Evolutionary conservation across 2,797 vertebrate species (phyloP), one percentile per base, ranked within the genome.

Genomic region (Masticophis lateralis): DNA sequence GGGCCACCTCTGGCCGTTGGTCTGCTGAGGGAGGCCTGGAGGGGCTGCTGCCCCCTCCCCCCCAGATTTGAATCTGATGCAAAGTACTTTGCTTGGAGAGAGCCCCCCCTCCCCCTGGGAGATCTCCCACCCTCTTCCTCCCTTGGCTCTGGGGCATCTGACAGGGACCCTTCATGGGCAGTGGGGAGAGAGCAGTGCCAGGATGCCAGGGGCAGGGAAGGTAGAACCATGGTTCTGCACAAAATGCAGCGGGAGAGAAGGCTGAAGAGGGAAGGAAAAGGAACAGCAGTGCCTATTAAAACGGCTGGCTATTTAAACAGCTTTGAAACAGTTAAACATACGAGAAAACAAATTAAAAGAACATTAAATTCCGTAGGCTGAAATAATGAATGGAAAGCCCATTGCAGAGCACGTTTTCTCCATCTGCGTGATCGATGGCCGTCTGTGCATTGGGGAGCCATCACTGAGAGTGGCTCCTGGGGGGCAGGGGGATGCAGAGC

Each of bases 21-120:
- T 25, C 56, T 47, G 47, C 27, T 60, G 43, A 87, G 4, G 32
- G 6, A 20, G 18, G 18, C n/a, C 5, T 20, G 7, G 47, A 55
- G 16, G 1, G 16, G 25, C 53, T 11, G 16, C 32, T 9, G 32
- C 7, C 69, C 7, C 47, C 47, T 37, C 37, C 47, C 47, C 12
- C 86, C 32, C 1, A 1, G 90, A 88, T 91, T 83, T 93, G 90
- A 88, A 79, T 88, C 11, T 3, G 63, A 55, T 88, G 92, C 92
- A 63, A 88, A 90, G 53, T 27, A 27, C 5, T 13, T 43, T 53
- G 57, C n/a, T 10, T 10, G 79, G 60, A 20, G 3, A 55, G 86
- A 51, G 9, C n/a, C 1, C 0, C 0, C 18, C 8, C 1, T 0
- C 69, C 37, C 56, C 55, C 3, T 0, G 55, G 2, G 74, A 43